Base-by-base conservation (phyloP, 2,797 vertebrate species). In the Melanogrammus aeglefinus region DNA sequence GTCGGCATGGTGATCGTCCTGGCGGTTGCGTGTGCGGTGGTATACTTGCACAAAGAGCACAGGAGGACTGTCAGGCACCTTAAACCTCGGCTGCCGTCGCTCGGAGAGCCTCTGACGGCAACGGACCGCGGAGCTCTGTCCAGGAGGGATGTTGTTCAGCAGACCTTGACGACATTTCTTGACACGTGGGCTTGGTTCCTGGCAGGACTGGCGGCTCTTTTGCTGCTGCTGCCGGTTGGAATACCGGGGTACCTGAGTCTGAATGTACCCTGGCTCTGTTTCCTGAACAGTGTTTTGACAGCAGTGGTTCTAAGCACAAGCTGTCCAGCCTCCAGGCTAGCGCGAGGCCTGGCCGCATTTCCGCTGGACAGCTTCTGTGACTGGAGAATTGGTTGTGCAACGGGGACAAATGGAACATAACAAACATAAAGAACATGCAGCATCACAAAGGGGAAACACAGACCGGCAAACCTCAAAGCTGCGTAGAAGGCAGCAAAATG, bases 231-330 rank as follows among this genome's bases (percentile, higher is more conserved):
- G 0, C 82, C 90, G 0, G 87, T 89, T 77, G 91, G 80, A 84
- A 92, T 97, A 77, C 95, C 96, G 0, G 93, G 94, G 0, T 95
- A 96, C n/a, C 77, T 98, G 86, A 95, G 95, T 44, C 91, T 97
- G 92, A 97, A 96, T 0, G 80, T 94, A 1, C 93, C 93, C 13
- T 97, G 96, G 96, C 83, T 97, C 39, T 94, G 92, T 84, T 96
- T 96, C 81, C 85, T 96, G 82, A 96, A 97, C 86, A 97, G 96
- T 84, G 95, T 97, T 70, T 91, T 96, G 44, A 89, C 95, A 10
- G 92, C 92, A 2, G 69, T 89, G 0, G 72, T 86, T 39, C 95
- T 93, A 29, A 95, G 94, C 93, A 85, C 91, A 74, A 90, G 87
- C n/a, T 85, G 90, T 83, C 91, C 86, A 0, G 69, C 86, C 0